Evolutionary conservation across 2,888 invertebrate genomes (phyloP).

Genomic region (Hyles lineata): DNA sequence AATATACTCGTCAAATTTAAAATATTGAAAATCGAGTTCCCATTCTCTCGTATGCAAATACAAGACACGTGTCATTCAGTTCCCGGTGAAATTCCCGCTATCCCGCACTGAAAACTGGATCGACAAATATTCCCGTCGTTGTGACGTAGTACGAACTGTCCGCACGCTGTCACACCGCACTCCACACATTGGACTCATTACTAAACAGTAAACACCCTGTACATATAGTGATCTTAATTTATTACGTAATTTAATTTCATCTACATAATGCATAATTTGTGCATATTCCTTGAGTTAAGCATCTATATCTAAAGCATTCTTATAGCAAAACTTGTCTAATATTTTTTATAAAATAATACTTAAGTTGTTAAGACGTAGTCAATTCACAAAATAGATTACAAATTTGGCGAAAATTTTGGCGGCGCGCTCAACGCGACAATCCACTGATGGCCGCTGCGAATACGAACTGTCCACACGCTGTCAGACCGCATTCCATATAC

Average conservation of each 20-base stretch:
- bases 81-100: neutral
- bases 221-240: neutral
- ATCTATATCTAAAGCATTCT: no score
- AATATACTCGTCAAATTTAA: no score
- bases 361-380: no score
- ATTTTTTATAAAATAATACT: no score
- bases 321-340: no score
- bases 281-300: no score
- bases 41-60: no score
- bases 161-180: slow-evolving; percentile 10
- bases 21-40: no score
- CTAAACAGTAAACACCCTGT: neutral
- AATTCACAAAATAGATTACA: no score
- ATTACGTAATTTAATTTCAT: no score
- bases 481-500: slow-evolving; percentile 2
- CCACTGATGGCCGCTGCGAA: neutral
- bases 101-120: neutral
- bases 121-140: neutral
- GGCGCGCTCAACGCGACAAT: neutral
- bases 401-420: no score
- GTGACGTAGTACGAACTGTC: slow-evolving; percentile 2
- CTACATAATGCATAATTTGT: no score
- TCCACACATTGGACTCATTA: neutral
- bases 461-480: neutral
- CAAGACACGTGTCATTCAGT: neutral